A percentile compares a stretch with the other conserved stretches of the same genome.
Conservation (phyloP, 2,888 invertebrate genomes). For the Leucania comma region DNA sequence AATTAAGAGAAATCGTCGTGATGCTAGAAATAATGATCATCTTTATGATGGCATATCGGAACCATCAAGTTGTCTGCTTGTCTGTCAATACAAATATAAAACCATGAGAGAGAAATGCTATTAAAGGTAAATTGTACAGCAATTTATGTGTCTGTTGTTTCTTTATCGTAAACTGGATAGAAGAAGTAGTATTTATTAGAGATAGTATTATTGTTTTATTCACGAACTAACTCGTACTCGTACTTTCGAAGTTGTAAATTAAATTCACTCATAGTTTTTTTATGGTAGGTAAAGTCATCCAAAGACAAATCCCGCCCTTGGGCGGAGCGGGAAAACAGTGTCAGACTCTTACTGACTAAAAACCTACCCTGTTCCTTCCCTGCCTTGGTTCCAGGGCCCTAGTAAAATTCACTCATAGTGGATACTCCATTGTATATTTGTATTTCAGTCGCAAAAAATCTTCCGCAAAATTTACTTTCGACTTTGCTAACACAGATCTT, state of each 20-base stretch:
- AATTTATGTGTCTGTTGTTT: conserved; percentile 30
- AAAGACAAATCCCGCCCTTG: too few relatives aligned
- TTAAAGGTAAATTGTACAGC: conserved; percentile 40
- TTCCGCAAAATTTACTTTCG: conserved; percentile 18
- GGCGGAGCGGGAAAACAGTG: too few relatives aligned
- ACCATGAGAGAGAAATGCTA: conserved; percentile 37
- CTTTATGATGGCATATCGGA: conserved; percentile 12
- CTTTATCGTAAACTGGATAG: not conserved
- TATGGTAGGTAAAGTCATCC: too few relatives aligned
- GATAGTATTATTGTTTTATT: conserved; percentile 9
- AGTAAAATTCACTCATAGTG: too few relatives aligned
- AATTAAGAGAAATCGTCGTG: conserved; percentile 16
- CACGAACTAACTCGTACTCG: not conserved
- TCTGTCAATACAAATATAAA: conserved; percentile 34
- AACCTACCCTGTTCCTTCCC: too few relatives aligned
- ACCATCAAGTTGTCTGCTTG: conserved; percentile 31
- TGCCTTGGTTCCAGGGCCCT: too few relatives aligned
- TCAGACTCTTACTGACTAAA: too few relatives aligned
- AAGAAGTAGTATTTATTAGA: not conserved
- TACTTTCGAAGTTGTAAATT: not conserved
- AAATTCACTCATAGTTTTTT: conserved; percentile 1
- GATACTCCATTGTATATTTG: not conserved
- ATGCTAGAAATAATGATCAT: conserved; percentile 22
- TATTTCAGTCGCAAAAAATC: not conserved
- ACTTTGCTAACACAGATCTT: conserved; percentile 18